Base-by-base conservation (phyloP, 2,797 vertebrate species). In the Cyclopterus lumpus region DNA sequence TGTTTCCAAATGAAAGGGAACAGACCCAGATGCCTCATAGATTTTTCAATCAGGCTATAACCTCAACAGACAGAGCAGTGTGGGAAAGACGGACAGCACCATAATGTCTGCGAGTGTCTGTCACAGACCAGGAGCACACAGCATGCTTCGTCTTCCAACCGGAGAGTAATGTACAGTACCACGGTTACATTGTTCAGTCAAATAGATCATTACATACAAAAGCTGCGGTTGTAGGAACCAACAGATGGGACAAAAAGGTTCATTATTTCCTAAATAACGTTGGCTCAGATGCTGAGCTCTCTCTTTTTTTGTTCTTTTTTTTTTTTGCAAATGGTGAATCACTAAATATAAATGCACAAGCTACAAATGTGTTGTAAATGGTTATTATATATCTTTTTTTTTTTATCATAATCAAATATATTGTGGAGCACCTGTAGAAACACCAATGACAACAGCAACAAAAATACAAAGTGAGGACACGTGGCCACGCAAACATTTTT, bases 51-150 rank as follows among this genome's bases (percentile, higher is more conserved):
- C 77, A 68, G 81, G 69, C 72, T 71, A n/a, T 82, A 86, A 86
- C 86, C 84, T 85, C 81, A 70, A 75, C 71, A 88, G 68, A 83
- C 77, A 77, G 81, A 88, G 83, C 84, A 76, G 80, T 77, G 80
- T 85, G 81, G 71, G 77, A 84, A 83, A 88, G 84, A 91, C 75
- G 30, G 76, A 89, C 85, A 91, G 92, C 92, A 91, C 90, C 93
- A 86, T 84, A 77, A 86, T 28, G 88, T 71, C 84, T 82, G 82
- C 59, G 60, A 87, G 86, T 44, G 86, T 87, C 86, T 79, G 81
- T 84, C 83, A 75, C 73, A 83, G 88, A 73, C 81, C 82, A 74
- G 84, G 87, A 89, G 81, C 87, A 89, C 89, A 85, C 75, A 67
- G 87, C 93, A 93, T 91, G 88, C 90, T 88, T 90, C 60, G 42